phyloP scores from a whole-genome alignment of 1,140 invertebrate genomes.

The Chrysopa pallens region DNA sequence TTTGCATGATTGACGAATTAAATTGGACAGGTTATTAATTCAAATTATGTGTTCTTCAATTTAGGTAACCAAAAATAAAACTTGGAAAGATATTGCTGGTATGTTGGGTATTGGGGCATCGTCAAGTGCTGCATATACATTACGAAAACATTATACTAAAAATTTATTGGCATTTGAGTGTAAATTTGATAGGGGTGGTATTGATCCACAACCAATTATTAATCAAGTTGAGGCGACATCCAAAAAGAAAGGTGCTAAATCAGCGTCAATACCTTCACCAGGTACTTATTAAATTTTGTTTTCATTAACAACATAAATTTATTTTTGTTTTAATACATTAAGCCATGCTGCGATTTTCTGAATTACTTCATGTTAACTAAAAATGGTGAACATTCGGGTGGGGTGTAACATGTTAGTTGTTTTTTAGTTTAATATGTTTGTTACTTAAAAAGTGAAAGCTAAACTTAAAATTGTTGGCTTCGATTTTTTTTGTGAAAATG shows the following conservation, averaged over 20 bases:
- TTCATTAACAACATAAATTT: too few relatives aligned
- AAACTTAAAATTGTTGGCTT: too few relatives aligned
- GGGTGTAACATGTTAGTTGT: too few relatives aligned
- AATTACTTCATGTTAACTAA: too few relatives aligned
- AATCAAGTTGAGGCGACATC: constrained; percentile 80
- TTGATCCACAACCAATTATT: constrained; percentile 88
- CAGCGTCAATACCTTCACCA: constrained; percentile 67
- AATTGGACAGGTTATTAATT: too few relatives aligned
- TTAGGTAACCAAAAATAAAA: constrained; percentile 93
- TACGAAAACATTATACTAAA: constrained; percentile 95
- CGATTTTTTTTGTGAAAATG: too few relatives aligned
- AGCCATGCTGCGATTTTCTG: too few relatives aligned
- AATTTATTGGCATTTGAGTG: constrained; percentile 91
- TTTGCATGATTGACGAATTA: too few relatives aligned
- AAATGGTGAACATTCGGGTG: too few relatives aligned
- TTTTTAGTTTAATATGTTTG: too few relatives aligned
- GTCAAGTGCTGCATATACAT: constrained; percentile 89
- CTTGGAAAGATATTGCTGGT: constrained; percentile 95
- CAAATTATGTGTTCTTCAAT: constrained; percentile 3
- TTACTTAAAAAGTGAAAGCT: too few relatives aligned
- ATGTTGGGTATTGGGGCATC: constrained; percentile 85
- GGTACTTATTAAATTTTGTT: constrained; percentile 25
- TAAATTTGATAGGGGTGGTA: constrained; percentile 88
- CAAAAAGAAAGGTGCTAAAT: constrained; percentile 73
- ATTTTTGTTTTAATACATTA: too few relatives aligned